Conservation (phyloP, 1,140 invertebrate genomes). For the Paraescarpia echinospica region DNA sequence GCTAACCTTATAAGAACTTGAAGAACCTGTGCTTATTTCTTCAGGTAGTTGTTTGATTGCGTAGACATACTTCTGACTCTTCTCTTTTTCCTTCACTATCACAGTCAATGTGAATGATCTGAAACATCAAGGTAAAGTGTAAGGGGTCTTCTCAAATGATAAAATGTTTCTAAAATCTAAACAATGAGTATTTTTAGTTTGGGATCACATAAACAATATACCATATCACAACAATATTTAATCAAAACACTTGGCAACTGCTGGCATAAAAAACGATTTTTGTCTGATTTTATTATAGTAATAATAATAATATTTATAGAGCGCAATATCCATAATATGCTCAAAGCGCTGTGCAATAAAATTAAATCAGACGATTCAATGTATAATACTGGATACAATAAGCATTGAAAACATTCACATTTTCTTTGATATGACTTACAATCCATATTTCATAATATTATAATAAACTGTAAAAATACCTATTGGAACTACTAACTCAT, state of each 20-base stretch:
- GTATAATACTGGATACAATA: too few relatives aligned
- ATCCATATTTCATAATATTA: too few relatives aligned
- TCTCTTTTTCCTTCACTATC: neutral
- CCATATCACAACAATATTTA: neutral
- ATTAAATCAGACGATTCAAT: too few relatives aligned
- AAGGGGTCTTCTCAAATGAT: neutral
- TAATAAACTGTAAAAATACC: too few relatives aligned
- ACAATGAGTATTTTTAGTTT: neutral
- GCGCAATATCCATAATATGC: too few relatives aligned
- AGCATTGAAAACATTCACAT: neutral
- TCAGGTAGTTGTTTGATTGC: constrained; percentile 18
- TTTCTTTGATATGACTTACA: neutral
- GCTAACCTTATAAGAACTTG: neutral
- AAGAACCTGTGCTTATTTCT: neutral
- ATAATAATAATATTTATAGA: too few relatives aligned
- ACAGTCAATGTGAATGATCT: constrained; percentile 14
- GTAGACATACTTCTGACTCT: neutral
- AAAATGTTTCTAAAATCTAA: too few relatives aligned
- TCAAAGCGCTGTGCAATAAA: too few relatives aligned
- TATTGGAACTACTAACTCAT: neutral
- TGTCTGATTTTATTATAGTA: neutral
- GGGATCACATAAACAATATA: neutral
- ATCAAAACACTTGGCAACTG: neutral
- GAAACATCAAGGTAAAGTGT: neutral
- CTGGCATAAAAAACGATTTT: neutral